phyloP scores from a whole-genome alignment of 1,140 invertebrate genomes.

The Daktulosphaira vitifoliae region DNA sequence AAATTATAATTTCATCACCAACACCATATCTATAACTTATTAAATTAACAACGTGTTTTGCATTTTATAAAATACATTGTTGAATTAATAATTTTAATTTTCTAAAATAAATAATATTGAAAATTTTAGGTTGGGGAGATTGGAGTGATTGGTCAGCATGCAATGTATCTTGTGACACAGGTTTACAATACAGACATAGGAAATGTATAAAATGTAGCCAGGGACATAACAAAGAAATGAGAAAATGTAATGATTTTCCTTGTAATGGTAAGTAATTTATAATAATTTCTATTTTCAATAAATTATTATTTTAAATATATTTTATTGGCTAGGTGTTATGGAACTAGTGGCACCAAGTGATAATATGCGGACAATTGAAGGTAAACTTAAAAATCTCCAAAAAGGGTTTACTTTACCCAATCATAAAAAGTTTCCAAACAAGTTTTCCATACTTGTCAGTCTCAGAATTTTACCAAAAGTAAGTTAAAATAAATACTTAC shows the following conservation, averaged over 20 bases:
- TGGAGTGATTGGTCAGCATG: slow-evolving; percentile 41
- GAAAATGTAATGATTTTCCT: slow-evolving; percentile 40
- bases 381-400: neutral
- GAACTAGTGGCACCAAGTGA: slow-evolving; percentile 5
- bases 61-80: too few species aligned
- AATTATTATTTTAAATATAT: neutral
- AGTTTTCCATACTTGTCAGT: slow-evolving; percentile 6
- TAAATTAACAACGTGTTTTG: too few species aligned
- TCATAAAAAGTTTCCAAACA: neutral
- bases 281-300: neutral
- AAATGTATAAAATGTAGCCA: slow-evolving; percentile 37
- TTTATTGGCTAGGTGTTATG: neutral
- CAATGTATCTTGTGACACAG: slow-evolving; percentile 40
- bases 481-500: neutral
- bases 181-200: slow-evolving; percentile 38
- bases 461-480: slow-evolving; percentile 18
- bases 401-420: neutral
- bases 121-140: slow-evolving; percentile 40
- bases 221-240: slow-evolving; percentile 40
- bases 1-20: too few species aligned
- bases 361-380: neutral
- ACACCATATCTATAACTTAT: too few species aligned
- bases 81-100: too few species aligned
- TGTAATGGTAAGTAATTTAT: slow-evolving; percentile 38
- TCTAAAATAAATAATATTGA: too few species aligned